Conservation (phyloP, 2,113 vertebrate species). For the Todiramphus chloris region DNA sequence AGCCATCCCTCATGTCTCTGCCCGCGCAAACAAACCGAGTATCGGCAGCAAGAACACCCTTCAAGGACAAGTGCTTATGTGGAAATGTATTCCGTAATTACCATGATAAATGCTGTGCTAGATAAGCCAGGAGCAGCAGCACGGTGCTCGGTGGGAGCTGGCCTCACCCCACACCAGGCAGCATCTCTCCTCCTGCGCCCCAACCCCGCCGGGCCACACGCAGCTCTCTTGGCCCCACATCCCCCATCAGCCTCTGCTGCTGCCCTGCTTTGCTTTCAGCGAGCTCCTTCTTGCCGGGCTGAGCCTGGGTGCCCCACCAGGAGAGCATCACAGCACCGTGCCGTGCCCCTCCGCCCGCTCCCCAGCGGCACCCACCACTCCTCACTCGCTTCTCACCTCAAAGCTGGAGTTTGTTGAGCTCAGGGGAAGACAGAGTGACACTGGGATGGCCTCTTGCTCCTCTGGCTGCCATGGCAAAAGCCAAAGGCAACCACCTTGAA, state of each 20-base stretch:
- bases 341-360: accelerated
- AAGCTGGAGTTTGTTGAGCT: neutral
- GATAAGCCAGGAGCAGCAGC: neutral
- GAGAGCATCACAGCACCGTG: accelerated
- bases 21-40: neutral
- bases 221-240: neutral
- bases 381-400: neutral
- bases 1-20: neutral
- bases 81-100: neutral
- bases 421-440: neutral
- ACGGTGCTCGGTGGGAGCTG: accelerated
- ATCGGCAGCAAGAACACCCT: neutral
- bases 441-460: neutral
- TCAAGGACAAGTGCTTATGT: neutral
- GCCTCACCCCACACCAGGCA: accelerated
- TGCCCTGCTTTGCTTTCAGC: accelerated
- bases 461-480: neutral
- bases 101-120: neutral
- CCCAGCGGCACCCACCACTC: neutral
- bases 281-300: neutral
- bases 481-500: too few species aligned
- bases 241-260: neutral
- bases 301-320: neutral
- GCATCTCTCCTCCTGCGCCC: neutral
- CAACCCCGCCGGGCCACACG: accelerated